These are phyloP conservation scores for Saturnia pavonia DNA, from an alignment of 2,888 invertebrate genomes.

Conservation along the genomic window DNA sequence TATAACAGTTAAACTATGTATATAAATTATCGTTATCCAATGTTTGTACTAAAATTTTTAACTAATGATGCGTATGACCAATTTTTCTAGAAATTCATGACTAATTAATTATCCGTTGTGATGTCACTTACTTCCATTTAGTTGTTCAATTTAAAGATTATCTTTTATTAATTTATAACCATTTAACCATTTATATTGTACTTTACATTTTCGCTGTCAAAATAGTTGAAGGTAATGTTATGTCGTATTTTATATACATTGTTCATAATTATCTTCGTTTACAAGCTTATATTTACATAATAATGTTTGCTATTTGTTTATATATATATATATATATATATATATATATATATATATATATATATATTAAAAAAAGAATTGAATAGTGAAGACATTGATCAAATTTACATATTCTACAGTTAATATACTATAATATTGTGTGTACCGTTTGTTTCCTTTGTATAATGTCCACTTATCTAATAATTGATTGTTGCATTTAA, in stretches of 20 bases:
- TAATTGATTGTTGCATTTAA: conserved; percentile 71
- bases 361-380: too few relatives aligned
- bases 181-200: not conserved
- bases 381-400: conserved; percentile 49
- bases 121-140: not conserved
- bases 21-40: not conserved
- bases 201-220: not conserved
- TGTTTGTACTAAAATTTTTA: not conserved
- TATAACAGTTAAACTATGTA: not conserved
- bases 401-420: conserved; percentile 61
- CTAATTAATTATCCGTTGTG: not conserved
- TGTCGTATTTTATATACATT: not conserved
- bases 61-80: not conserved
- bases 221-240: not conserved
- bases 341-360: too few relatives aligned
- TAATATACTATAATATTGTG: conserved; percentile 43
- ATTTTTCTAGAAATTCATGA: not conserved
- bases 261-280: not conserved
- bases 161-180: not conserved
- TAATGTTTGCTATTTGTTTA: conserved; percentile 6
- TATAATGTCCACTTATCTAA: conserved; percentile 56
- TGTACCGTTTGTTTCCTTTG: conserved; percentile 53
- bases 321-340: too few relatives aligned
- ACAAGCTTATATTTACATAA: not conserved
- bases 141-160: not conserved